Evolutionary conservation across 2,888 invertebrate species (phyloP), one percentile per base, ranked within the genome.

Genomic region (Cabera pusaria): DNA sequence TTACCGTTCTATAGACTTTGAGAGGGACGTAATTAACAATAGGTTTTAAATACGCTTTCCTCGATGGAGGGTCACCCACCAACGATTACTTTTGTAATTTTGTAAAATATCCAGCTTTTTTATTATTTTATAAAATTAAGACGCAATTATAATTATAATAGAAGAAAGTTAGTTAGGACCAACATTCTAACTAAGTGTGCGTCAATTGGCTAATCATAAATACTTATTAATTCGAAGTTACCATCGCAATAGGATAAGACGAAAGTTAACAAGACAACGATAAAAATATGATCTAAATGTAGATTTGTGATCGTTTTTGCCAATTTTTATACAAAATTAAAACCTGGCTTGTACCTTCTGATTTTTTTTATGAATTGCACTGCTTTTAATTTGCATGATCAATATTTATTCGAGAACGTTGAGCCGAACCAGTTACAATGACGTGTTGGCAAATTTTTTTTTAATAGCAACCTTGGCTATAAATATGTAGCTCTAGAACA

Each of bases 21-120:
- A 81, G 78, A 80, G 87, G 87, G 87, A 88, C 87, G 87, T 87
- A 88, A 88, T 85, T 86, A 83, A 81, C 87, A 84, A 86, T 87
- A 86, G 83, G 76, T 74, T 83, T 81, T 75, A 70, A 80, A 74
- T 71, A 71, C 75, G 74, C 78, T 78, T 76, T 71, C 74, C 76
- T 72, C 69, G 50, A 54, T 60, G 64, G 67, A 66, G 69, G 68
- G 62, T 64, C 60, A 72, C 72, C 64, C 64, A 72, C 75, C 75
- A 64, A 72, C 63, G 58, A 74, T 82, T 81, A 50, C 52, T 79
- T 83, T 81, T 74, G 69, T 77, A 77, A 69, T 77, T 78, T 76
- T 74, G 74, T 79, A 75, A 69, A 64, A 55, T 59, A 65, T 67
- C 72, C 73, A 64, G 75, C 74, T 79, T 76, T 52, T 75, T 73